Evolutionary conservation across 2,888 invertebrate genomes (phyloP).

Genomic region (Campoplex nolae): DNA sequence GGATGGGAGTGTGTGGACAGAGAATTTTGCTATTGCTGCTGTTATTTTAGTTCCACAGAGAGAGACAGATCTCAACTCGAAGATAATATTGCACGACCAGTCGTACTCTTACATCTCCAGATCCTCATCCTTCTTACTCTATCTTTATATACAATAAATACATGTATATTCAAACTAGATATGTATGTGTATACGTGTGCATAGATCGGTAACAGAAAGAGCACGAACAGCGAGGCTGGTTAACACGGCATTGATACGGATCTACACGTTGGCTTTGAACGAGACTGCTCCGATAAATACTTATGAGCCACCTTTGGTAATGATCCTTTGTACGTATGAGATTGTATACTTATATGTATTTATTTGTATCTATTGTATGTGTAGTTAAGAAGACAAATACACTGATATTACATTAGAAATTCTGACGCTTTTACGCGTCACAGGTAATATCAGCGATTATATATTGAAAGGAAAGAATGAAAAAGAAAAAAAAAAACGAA

Average conservation of each 20-base stretch:
- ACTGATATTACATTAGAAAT: slow-evolving; percentile 37
- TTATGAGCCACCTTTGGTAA: slow-evolving; percentile 73
- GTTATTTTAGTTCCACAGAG: slow-evolving; percentile 44
- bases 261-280: slow-evolving; percentile 72
- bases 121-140: slow-evolving; percentile 59
- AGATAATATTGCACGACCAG: slow-evolving; percentile 63
- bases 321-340: slow-evolving; percentile 49
- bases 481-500: too few species aligned
- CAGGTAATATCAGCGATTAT: slow-evolving; percentile 52
- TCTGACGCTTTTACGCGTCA: slow-evolving; percentile 54
- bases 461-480: neutral
- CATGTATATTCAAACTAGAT: neutral
- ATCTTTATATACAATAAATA: neutral
- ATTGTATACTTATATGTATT: neutral
- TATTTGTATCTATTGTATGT: neutral
- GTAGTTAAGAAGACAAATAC: slow-evolving; percentile 4
- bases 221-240: slow-evolving; percentile 73
- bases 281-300: slow-evolving; percentile 71
- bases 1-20: neutral
- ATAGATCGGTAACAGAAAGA: slow-evolving; percentile 28
- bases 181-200: neutral
- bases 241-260: slow-evolving; percentile 76
- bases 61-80: slow-evolving; percentile 56
- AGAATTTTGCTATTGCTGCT: slow-evolving; percentile 58
- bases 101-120: slow-evolving; percentile 43